Evolutionary conservation across 2,113 vertebrate genomes (phyloP).

Genomic region (Salminus brasiliensis): DNA sequence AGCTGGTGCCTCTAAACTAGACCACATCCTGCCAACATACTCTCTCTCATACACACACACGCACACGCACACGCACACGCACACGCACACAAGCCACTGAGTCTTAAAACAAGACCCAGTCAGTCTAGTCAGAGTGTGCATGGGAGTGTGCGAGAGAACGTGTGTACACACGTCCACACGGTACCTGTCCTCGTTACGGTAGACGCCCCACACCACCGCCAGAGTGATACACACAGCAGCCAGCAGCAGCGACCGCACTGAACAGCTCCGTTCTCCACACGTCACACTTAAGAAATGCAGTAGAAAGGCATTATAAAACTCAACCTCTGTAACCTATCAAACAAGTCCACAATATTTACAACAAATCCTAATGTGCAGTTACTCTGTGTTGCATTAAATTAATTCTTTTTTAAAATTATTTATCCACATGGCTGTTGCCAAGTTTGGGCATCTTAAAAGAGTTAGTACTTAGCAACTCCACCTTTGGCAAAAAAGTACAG

Average conservation of each 20-base stretch:
- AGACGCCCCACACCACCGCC: constrained; percentile 87
- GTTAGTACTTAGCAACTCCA: too few relatives aligned
- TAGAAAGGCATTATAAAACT: constrained; percentile 23
- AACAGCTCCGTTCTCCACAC: constrained; percentile 71
- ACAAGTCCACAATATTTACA: too few relatives aligned
- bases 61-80: background rate
- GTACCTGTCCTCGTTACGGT: constrained; percentile 94
- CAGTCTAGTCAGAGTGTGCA: too few relatives aligned
- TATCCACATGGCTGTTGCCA: too few relatives aligned
- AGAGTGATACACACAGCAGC: constrained; percentile 79
- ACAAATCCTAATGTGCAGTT: too few relatives aligned
- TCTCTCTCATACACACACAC: background rate
- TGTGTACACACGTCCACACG: background rate
- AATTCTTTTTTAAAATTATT: too few relatives aligned
- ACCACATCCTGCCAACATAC: constrained; percentile 41
- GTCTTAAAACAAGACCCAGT: background rate
- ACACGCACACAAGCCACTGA: background rate
- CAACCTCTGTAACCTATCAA: too few relatives aligned
- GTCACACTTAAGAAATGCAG: constrained; percentile 74
- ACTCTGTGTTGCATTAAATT: too few relatives aligned
- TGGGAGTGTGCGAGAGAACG: background rate
- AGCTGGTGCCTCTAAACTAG: background rate
- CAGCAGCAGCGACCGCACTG: constrained; percentile 86
- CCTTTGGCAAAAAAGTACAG: too few relatives aligned
- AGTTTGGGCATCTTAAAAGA: too few relatives aligned